Percentiles rank a stretch among this genome's conserved stretches.
These are phyloP conservation scores for Thunnus thynnus DNA, from an alignment of 2,113 vertebrate species.

Conservation along the genomic window DNA sequence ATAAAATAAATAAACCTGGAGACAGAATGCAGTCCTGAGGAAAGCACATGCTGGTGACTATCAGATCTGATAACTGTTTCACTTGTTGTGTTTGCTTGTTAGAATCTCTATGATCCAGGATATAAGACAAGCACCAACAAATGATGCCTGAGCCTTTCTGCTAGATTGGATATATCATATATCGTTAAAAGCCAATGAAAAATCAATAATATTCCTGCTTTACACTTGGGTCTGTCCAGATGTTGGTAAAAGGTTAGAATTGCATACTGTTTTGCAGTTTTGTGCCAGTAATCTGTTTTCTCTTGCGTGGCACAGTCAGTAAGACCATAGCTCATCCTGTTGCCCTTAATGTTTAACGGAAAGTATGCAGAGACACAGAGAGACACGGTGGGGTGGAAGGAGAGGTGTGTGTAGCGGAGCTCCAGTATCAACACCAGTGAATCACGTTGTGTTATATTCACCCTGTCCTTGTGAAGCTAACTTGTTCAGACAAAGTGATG, in stretches of 20 bases:
- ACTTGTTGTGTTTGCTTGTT: too few species aligned
- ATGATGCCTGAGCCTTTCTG: too few species aligned
- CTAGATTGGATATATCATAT: too few species aligned
- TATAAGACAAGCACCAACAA: too few species aligned
- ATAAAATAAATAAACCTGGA: too few species aligned
- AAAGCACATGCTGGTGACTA: too few species aligned
- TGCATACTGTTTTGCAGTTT: constrained; percentile 3
- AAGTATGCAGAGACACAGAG: constrained; percentile 13
- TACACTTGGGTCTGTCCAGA: not conserved
- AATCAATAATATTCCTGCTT: too few species aligned
- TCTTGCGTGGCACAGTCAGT: constrained; percentile 22
- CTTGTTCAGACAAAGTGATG: constrained; percentile 62
- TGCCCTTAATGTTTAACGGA: constrained; percentile 23
- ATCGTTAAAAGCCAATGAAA: too few species aligned
- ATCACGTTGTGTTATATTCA: constrained; percentile 64
- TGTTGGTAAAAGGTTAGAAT: not conserved
- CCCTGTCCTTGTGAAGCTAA: constrained; percentile 63
- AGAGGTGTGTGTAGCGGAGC: constrained; percentile 6
- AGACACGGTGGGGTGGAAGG: not conserved
- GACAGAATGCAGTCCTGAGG: too few species aligned
- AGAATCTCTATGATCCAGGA: too few species aligned
- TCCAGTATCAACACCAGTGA: constrained; percentile 53
- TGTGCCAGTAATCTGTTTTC: constrained; percentile 29
- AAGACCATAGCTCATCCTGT: constrained; percentile 20
- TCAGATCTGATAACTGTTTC: too few species aligned